Base-by-base conservation (phyloP, 2,113 vertebrate genomes). In the Myrmecophaga tridactyla region DNA sequence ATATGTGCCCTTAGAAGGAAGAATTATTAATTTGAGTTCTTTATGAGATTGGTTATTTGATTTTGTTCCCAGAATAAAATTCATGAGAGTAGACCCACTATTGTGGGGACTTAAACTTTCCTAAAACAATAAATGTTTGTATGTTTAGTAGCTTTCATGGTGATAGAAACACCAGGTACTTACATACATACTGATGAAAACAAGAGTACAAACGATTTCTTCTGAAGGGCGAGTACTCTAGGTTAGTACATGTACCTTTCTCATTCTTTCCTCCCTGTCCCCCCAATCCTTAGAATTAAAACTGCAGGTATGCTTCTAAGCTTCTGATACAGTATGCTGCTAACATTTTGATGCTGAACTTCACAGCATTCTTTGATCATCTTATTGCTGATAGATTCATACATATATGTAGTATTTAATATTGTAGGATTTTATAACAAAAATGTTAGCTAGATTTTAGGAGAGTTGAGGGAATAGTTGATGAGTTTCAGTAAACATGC, bases 381-480 rank as follows among this genome's bases (percentile, higher is more conserved):
- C 63, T 65, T 86, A 34, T 9, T 84, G 63, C 41, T 39, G 43
- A 58, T 67, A 20, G 76, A 46, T 6, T 81, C 82, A 23, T 23
- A 31, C 36, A 8, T 51, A 4, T 67, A 17, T 70, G 56, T 51
- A 62, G 85, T 85, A 80, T 88, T 67, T 69, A n/a, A 90, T 80
- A 72, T 86, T 96, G 96, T 85, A 76, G 84, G 34, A 25, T 83
- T 91, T 78, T 75, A 73, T 53, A 82, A 65, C 25, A 83, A 58
- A 92, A 72, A 84, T 93, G 56, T 89, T 67, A 69, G 43, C 63
- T 85, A 70, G 95, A 77, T 86, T 77, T 65, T 85, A 36, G 92
- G 87, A 86, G 62, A 53, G 25, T 72, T 46, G 41, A 78, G 75
- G 77, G 60, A 78, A 25, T 48, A 91, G 43, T 27, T 84, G 86